These are phyloP conservation scores for Turritopsis rubra DNA, from an alignment of 30 jellyfish, hydroid and myxozoan species.

Conservation along the genomic window DNA sequence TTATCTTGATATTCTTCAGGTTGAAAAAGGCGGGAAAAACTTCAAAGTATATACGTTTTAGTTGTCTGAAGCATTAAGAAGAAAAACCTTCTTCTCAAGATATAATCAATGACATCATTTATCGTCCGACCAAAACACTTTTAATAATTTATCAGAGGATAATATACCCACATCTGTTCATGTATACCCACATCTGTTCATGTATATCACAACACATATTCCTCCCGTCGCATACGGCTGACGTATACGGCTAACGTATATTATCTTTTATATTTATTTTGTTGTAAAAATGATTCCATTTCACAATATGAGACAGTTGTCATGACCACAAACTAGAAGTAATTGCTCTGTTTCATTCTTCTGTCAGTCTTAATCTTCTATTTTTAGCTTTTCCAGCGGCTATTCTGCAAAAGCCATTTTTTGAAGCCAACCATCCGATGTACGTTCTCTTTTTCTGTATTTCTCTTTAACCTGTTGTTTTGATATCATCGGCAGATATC, in stretches of 20 bases:
- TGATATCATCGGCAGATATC: too few relatives aligned
- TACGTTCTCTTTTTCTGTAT: slow-evolving; percentile 25
- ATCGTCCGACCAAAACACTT: background rate
- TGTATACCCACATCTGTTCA: slow-evolving; percentile 8
- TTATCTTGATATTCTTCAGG: background rate
- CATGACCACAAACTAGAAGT: too few relatives aligned
- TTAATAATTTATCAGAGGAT: background rate
- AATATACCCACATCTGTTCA: background rate
- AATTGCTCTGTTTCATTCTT: slow-evolving; percentile 10
- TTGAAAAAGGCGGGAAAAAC: background rate
- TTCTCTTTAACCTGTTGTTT: background rate
- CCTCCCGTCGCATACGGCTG: background rate
- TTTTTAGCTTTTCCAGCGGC: slow-evolving; percentile 79
- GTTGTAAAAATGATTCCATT: too few relatives aligned
- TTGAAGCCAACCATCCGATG: slow-evolving; percentile 46
- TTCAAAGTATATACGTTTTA: background rate
- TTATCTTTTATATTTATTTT: too few relatives aligned
- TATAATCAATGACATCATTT: background rate
- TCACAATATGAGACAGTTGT: too few relatives aligned
- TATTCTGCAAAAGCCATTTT: slow-evolving; percentile 70
- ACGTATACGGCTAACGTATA: too few relatives aligned
- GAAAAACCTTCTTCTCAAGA: too few relatives aligned
- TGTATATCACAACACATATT: background rate
- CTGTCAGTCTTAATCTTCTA: background rate
- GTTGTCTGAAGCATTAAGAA: too few relatives aligned